Base-by-base conservation (phyloP, 2,888 invertebrate species). In the Ichneumoninae sp. region DNA sequence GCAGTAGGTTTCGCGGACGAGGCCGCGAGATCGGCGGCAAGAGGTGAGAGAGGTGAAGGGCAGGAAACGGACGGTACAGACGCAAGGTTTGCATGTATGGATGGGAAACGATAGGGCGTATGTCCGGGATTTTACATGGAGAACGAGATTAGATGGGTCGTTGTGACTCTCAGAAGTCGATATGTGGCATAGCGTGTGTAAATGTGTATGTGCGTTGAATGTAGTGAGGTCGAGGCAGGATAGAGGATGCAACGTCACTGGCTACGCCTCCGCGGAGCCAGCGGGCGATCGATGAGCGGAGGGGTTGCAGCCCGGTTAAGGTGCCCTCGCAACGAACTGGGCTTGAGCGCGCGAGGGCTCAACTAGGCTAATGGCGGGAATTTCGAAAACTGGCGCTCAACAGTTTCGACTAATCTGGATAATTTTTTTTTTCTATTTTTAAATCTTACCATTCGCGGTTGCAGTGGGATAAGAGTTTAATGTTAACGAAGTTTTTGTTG, bases 241-340 rank as follows among this genome's bases (percentile, higher is more conserved):
- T 68, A 50, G 57, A 40, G 68, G 69, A 74, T 54, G 72, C 76
- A 82, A 87, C 86, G 86, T 85, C 86, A 86, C 78, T 36, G 69
- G 79, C 69, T 82, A 75, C 81, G 70, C 87, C 86, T 83, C 86
- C 86, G 82, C 86, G 81, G 40, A 6, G 40, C 19, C 70, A n/a
- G 22, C 74, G 60, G 40, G 36, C 74, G 84, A 84, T 84, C 81
- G 84, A 75, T 81, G 68, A 52, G 68, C 72, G 75, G 76, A 80
- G 54, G 62, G 84, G 80, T 84, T 47, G 44, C 44, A 77, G 77
- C 80, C 84, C 77, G 71, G 84, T 84, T 84, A 71, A 72, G 80
- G 76, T 72, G 65, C 74, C 68, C 57, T 65, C 80, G 26, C 79
- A 76, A 77, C 40, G 47, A 47, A 44, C 36, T n/a, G 52, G 54